Base-by-base conservation (phyloP, 2,113 vertebrate species). In the Anser brachyrhynchus region DNA sequence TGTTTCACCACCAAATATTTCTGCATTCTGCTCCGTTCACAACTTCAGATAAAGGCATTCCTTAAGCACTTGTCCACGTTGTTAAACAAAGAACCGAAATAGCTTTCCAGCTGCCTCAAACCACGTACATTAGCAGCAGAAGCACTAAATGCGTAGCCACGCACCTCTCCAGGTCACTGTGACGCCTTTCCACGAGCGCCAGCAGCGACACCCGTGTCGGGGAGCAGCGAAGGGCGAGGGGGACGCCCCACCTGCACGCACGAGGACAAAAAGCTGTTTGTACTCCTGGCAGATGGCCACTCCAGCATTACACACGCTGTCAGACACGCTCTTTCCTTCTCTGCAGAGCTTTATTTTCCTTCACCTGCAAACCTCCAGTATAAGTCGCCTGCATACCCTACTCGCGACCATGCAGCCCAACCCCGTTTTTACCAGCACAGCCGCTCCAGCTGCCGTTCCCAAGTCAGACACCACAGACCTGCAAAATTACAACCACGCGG, bases 41-140 rank as follows among this genome's bases (percentile, higher is more conserved):
- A 91, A 87, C 96, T 79, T 43, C 22, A 93, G 90, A 96, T 95
- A 97, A 98, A 95, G 59, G 74, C 92, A 92, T 96, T 98, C 96
- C 93, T 96, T 74, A 66, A 85, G 78, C 87, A 96, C 91, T 97
- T 97, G 97, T 95, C 96, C 92, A 91, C 73, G 91, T 2, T 25
- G 89, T 35, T 78, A 92, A 97, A 96, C 84, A 91, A 86, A 92
- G 69, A 66, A 58, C 11, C 92, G 52, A 84, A 91, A 6, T 3
- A 85, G 28, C 75, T 21, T 76, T 91, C 46, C 67, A 91, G 54
- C 62, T 6, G 4, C 55, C 57, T 71, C 7, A 7, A 20, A 51
- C 59, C 29, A 31, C 3, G 3, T 5, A 20, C 3, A 5, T 17
- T 7, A 71, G 80, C 28, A 59, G 46, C 3, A 44, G 55, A 46